These are phyloP conservation scores for Saturnia pavonia DNA, from an alignment of 2,888 invertebrate genomes.

Conservation along the genomic window DNA sequence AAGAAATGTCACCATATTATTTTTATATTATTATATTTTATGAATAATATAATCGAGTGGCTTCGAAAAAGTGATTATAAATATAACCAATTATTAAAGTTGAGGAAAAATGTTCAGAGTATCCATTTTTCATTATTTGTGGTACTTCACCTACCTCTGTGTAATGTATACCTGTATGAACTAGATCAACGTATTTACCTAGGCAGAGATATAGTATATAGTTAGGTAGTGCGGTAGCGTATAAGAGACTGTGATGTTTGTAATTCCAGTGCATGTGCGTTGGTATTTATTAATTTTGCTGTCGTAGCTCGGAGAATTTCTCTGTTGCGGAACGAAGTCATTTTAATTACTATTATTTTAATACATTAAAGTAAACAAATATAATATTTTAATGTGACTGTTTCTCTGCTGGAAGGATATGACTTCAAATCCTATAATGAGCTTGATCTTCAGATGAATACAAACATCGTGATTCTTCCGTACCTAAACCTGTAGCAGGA, in stretches of 20 bases:
- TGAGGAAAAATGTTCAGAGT: neutral
- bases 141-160: neutral
- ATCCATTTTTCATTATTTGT: neutral
- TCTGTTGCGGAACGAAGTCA: neutral
- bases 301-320: neutral
- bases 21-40: no score
- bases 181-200: neutral
- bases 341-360: neutral
- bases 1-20: no score
- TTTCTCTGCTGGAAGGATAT: no score
- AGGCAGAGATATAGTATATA: neutral
- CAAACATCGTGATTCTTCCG: neutral
- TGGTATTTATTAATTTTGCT: conserved; percentile 21
- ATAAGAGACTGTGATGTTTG: conserved; percentile 8
- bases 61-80: neutral
- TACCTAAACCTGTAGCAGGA: no score
- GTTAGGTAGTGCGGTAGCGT: conserved; percentile 2
- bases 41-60: neutral
- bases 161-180: neutral
- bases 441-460: neutral
- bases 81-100: neutral
- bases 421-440: neutral
- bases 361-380: neutral
- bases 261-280: conserved; percentile 11
- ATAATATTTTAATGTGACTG: neutral